Evolutionary conservation across 2,113 vertebrate species (phyloP).

Genomic region (Laterallus jamaicensis): DNA sequence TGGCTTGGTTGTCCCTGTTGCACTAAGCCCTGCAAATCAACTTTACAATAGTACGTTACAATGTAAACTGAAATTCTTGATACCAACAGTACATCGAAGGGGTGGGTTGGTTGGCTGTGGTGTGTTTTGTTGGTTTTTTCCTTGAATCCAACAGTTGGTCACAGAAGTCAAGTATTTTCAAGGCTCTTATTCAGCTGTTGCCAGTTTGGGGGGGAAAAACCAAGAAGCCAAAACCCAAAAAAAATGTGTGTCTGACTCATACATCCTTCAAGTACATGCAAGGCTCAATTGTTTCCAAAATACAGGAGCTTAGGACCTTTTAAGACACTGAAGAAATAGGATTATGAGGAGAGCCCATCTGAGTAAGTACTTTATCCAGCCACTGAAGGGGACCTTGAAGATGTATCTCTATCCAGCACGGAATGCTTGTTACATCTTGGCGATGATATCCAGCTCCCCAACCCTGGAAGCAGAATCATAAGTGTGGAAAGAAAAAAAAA

Average conservation of each 20-base stretch:
- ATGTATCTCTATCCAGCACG: slow-evolving; percentile 97
- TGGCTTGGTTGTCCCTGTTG: slow-evolving; percentile 58
- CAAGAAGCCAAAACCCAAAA: too few species aligned
- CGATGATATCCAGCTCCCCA: too few species aligned
- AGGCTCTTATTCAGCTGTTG: slow-evolving; percentile 82
- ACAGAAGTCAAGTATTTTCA: slow-evolving; percentile 93
- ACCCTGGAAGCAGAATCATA: too few species aligned
- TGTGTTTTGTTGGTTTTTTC: neutral
- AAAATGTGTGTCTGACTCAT: slow-evolving; percentile 81
- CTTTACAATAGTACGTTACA: slow-evolving; percentile 44
- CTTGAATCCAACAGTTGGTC: slow-evolving; percentile 92
- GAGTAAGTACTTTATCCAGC: slow-evolving; percentile 99
- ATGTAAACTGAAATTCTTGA: slow-evolving; percentile 81
- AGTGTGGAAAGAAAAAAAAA: too few species aligned
- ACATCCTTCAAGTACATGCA: slow-evolving; percentile 93
- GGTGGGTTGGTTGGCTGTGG: neutral
- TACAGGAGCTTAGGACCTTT: slow-evolving; percentile 57
- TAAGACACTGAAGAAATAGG: slow-evolving; percentile 98
- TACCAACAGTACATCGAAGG: slow-evolving; percentile 62
- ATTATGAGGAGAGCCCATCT: slow-evolving; percentile 97
- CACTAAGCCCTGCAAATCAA: slow-evolving; percentile 63
- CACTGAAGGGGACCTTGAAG: slow-evolving; percentile 97
- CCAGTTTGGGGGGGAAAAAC: slow-evolving; percentile 56
- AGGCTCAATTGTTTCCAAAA: slow-evolving; percentile 76
- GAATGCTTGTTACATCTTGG: too few species aligned